Conservation (phyloP, 2,888 invertebrate species). For the Sinhomidia bicolor region DNA sequence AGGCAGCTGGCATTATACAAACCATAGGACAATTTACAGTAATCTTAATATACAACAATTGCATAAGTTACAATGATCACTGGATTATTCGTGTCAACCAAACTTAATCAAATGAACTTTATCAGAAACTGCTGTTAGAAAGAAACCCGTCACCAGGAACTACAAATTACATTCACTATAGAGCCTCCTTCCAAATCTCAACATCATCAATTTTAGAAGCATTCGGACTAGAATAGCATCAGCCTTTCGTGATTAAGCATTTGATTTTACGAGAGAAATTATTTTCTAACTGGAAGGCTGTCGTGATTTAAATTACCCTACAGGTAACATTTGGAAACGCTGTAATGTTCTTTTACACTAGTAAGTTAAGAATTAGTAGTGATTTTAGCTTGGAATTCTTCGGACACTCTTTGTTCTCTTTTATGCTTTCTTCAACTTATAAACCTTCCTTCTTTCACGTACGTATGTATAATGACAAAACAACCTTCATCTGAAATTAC, state of each 20-base stretch:
- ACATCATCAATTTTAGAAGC: background rate
- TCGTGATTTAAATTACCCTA: background rate
- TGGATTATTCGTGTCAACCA: background rate
- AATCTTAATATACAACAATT: background rate
- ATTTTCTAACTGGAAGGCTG: background rate
- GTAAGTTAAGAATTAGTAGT: background rate
- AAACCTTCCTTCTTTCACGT: background rate
- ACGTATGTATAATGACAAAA: conserved; percentile 7
- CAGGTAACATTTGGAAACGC: background rate
- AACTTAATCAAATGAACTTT: background rate
- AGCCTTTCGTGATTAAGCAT: conserved; percentile 22
- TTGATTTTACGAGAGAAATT: background rate
- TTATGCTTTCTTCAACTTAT: background rate
- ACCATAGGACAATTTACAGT: background rate
- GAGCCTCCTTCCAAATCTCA: background rate
- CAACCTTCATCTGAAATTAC: background rate
- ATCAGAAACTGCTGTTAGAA: no score
- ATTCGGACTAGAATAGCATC: conserved; percentile 28
- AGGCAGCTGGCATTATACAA: background rate
- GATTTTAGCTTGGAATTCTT: background rate
- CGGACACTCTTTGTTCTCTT: background rate
- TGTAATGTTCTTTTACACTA: background rate
- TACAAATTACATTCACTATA: background rate
- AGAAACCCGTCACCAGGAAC: background rate
- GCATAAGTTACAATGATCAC: background rate